These are phyloP conservation scores for Matsumurasca onukii DNA, from an alignment of 1,140 invertebrate genomes.

Conservation along the genomic window DNA sequence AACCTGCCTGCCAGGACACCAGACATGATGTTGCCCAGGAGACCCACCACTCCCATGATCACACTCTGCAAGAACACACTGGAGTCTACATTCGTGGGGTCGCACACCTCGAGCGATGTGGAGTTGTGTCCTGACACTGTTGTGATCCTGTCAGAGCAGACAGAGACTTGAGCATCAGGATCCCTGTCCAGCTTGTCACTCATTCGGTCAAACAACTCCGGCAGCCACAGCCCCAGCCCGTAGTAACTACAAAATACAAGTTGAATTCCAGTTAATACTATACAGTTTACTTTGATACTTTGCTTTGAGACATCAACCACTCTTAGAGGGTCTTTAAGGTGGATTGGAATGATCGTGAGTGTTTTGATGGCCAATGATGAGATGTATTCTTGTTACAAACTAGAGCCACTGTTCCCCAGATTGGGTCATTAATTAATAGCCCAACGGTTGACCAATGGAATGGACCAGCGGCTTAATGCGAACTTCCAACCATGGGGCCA, in stretches of 20 bases:
- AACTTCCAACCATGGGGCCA: too few species aligned
- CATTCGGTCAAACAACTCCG: constrained; percentile 63
- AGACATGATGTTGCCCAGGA: constrained; percentile 48
- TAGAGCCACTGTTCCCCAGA: too few species aligned
- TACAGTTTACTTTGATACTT: too few species aligned
- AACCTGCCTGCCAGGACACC: constrained; percentile 30
- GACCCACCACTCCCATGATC: constrained; percentile 50
- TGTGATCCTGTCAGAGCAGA: constrained; percentile 44
- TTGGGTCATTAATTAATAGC: too few species aligned
- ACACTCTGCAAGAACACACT: constrained; percentile 53
- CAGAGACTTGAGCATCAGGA: constrained; percentile 51
- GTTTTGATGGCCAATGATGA: too few species aligned
- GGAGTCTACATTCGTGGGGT: constrained; percentile 42
- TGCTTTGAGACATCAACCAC: too few species aligned
- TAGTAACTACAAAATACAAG: constrained; percentile 59
- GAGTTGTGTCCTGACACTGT: constrained; percentile 43
- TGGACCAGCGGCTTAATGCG: too few species aligned
- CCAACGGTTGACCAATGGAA: too few species aligned
- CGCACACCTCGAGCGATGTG: constrained; percentile 29
- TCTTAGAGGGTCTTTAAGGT: too few species aligned
- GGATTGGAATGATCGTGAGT: too few species aligned
- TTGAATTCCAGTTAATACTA: too few species aligned
- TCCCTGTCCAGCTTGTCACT: constrained; percentile 50
- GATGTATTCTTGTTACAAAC: too few species aligned
- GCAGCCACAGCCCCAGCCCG: constrained; percentile 68